Conservation (phyloP, 2,888 invertebrate species). For the Spodoptera littoralis region DNA sequence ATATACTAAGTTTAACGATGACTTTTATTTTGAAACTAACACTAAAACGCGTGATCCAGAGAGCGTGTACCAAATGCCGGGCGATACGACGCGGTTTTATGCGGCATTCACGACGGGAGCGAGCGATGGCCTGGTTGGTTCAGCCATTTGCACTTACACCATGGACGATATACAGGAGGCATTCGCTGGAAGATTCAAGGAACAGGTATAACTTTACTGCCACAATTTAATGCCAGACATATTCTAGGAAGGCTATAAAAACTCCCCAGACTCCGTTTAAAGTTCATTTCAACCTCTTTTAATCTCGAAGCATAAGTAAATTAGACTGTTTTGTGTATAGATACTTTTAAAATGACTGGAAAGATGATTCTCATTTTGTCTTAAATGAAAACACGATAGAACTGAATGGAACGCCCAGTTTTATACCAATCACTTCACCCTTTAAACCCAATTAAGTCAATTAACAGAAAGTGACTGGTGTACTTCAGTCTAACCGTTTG, state of each 20-base stretch:
- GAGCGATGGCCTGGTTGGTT: slow-evolving; percentile 91
- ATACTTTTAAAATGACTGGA: no score
- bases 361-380: no score
- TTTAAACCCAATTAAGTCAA: no score
- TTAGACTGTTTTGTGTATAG: no score
- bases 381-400: no score
- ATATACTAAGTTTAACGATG: slow-evolving; percentile 5
- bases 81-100: slow-evolving; percentile 90
- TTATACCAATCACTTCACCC: no score
- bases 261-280: not conserved
- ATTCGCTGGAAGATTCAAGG: slow-evolving; percentile 92
- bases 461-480: no score
- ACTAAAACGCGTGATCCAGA: slow-evolving; percentile 78
- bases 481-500: no score
- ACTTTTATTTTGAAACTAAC: slow-evolving; percentile 34
- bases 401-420: no score
- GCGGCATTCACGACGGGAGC: slow-evolving; percentile 91
- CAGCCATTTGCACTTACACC: slow-evolving; percentile 92
- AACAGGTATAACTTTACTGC: slow-evolving; percentile 78
- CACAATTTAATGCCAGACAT: not conserved
- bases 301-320: no score
- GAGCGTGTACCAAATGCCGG: slow-evolving; percentile 91
- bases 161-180: slow-evolving; percentile 90
- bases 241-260: not conserved
- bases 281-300: no score